phyloP scores from a whole-genome alignment of 1,140 invertebrate genomes.

The Leptestheria dahalacensis region DNA sequence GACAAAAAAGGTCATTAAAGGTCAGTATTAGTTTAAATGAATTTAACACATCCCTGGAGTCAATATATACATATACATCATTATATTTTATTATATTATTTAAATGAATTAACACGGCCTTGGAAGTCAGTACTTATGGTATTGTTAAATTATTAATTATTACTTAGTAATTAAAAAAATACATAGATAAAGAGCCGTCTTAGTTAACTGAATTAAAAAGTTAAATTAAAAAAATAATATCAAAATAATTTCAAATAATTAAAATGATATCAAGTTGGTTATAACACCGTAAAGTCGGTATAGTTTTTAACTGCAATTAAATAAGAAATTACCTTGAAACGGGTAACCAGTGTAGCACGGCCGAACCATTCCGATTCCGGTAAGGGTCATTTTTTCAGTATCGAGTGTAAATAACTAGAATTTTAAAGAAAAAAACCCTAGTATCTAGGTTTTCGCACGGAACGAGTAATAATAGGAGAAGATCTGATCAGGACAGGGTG shows the following conservation, averaged over 20 bases:
- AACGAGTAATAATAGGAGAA: no score
- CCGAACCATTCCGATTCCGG: not conserved
- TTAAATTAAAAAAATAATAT: not conserved
- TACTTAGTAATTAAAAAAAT: not conserved
- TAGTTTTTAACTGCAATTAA: not conserved
- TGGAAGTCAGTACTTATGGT: not conserved
- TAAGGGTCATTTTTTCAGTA: slow-evolving; percentile 6
- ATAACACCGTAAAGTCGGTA: no score
- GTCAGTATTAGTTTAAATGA: not conserved
- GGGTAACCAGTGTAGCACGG: slow-evolving; percentile 8
- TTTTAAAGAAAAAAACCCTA: no score
- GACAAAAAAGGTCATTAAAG: no score
- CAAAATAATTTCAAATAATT: not conserved
- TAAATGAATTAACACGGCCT: not conserved
- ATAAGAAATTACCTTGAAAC: slow-evolving; percentile 4
- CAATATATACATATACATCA: not conserved
- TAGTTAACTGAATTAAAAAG: not conserved
- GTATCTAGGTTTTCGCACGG: no score
- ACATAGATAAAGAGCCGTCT: not conserved
- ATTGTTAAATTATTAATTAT: not conserved
- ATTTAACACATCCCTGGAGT: no score
- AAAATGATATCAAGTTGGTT: no score
- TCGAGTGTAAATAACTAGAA: not conserved
- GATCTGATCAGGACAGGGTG: no score
- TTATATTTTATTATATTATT: not conserved